A percentile compares a stretch with the other conserved stretches of the same genome.
phyloP scores from a whole-genome alignment of 2,888 invertebrate species.

The Agonopterix subpropinquella region DNA sequence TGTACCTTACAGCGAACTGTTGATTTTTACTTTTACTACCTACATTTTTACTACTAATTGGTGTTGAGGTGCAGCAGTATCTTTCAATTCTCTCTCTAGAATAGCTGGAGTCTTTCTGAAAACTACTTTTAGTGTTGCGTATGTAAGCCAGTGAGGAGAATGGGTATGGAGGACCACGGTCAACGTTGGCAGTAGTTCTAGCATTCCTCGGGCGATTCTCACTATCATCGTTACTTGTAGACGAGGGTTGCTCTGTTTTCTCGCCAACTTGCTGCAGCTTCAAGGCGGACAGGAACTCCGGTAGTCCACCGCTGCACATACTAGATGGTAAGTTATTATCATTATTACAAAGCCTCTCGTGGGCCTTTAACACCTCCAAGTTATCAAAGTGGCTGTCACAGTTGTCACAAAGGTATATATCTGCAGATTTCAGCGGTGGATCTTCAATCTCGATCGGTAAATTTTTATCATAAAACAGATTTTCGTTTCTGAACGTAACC shows the following conservation, averaged over 20 bases:
- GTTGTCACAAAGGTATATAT: constrained; percentile 84
- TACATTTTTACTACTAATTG: constrained; percentile 47
- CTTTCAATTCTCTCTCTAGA: constrained; percentile 60
- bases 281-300: constrained; percentile 57
- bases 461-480: constrained; percentile 73
- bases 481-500: constrained; percentile 86
- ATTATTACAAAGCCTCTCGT: constrained; percentile 66
- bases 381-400: constrained; percentile 84
- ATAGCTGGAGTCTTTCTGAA: constrained; percentile 45
- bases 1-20: constrained; percentile 58
- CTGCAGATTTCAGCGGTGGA: constrained; percentile 75
- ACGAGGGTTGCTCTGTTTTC: constrained; percentile 15
- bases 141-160: constrained; percentile 67
- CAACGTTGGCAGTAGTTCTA: constrained; percentile 48
- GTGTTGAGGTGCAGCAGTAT: constrained; percentile 50
- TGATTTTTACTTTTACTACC: constrained; percentile 52
- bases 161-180: constrained; percentile 62
- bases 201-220: constrained; percentile 42
- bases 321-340: constrained; percentile 29
- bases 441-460: constrained; percentile 33
- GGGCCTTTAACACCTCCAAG: constrained; percentile 46
- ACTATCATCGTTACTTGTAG: constrained; percentile 21
- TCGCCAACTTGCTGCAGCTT: constrained; percentile 42
- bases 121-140: constrained; percentile 46
- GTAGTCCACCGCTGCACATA: constrained; percentile 39